phyloP scores from a whole-genome alignment of 2,888 invertebrate genomes.

The Athetis lepigone region DNA sequence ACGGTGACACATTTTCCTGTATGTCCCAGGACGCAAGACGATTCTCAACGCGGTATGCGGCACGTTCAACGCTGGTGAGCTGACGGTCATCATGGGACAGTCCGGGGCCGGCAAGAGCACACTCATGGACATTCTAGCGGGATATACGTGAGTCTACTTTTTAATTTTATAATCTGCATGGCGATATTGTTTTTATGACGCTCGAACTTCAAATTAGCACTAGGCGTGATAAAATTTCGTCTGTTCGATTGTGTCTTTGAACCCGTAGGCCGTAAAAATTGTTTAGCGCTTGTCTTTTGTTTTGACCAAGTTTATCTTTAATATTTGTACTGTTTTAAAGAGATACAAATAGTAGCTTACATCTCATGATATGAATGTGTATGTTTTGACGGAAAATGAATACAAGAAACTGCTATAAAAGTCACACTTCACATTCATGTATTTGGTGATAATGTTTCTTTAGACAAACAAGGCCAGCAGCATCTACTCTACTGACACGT shows the following conservation, averaged over 20 bases:
- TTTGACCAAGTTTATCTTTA: conserved; percentile 15
- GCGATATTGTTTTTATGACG: conserved; percentile 23
- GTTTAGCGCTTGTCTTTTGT: background rate
- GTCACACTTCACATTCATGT: background rate
- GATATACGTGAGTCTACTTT: conserved; percentile 94
- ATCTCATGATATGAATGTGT: background rate
- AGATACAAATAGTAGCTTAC: conserved; percentile 6
- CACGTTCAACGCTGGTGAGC: conserved; percentile 93
- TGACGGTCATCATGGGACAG: conserved; percentile 97
- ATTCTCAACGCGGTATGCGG: conserved; percentile 92
- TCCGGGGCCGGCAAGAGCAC: conserved; percentile 97
- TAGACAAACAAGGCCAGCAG: conserved; percentile 3
- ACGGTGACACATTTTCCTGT: conserved; percentile 56
- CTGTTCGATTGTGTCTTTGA: conserved; percentile 20
- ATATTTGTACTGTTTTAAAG: background rate
- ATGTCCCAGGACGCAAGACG: conserved; percentile 89
- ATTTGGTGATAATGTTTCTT: conserved; percentile 13
- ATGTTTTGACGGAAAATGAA: background rate
- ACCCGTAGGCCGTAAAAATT: background rate
- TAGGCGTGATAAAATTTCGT: conserved; percentile 6
- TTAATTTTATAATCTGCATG: conserved; percentile 37
- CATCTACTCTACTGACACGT: background rate
- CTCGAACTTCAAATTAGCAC: conserved; percentile 19
- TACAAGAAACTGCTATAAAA: conserved; percentile 7
- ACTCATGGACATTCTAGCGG: conserved; percentile 96